Conservation (phyloP, 2,113 vertebrate species). For the Pollimyrus isidori region DNA sequence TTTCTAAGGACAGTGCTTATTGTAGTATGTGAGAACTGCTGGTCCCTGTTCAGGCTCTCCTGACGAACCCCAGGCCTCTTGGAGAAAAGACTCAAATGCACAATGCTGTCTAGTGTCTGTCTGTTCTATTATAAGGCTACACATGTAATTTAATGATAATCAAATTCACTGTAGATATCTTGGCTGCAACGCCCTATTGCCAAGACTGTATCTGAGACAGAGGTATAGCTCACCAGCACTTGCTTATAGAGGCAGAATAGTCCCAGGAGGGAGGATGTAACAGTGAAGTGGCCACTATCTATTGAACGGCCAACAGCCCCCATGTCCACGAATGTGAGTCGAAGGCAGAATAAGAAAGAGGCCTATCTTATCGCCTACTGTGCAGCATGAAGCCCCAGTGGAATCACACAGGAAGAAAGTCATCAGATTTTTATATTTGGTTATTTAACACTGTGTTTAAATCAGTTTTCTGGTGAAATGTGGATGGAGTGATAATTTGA, state of each 20-base stretch:
- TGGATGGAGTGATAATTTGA: neutral
- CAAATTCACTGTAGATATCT: neutral
- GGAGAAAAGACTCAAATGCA: neutral
- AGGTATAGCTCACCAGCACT: neutral
- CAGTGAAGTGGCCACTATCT: neutral
- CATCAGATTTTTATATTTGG: neutral
- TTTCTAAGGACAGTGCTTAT: neutral
- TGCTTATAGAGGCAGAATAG: neutral
- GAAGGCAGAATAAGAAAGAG: neutral
- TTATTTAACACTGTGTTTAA: neutral
- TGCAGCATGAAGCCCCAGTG: neutral
- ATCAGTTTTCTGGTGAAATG: neutral
- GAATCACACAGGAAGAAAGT: neutral
- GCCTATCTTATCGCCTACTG: neutral
- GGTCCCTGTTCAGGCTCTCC: neutral
- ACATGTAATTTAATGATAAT: neutral
- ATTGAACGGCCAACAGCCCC: neutral
- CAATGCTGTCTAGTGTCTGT: neutral
- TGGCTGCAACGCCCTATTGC: neutral
- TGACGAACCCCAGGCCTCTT: neutral
- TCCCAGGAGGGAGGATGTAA: neutral
- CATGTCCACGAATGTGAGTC: neutral
- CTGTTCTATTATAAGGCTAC: neutral
- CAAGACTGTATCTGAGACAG: neutral
- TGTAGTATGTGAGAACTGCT: neutral